Conservation (phyloP, 2,797 vertebrate genomes). For the Scomberomorus guttatus region DNA sequence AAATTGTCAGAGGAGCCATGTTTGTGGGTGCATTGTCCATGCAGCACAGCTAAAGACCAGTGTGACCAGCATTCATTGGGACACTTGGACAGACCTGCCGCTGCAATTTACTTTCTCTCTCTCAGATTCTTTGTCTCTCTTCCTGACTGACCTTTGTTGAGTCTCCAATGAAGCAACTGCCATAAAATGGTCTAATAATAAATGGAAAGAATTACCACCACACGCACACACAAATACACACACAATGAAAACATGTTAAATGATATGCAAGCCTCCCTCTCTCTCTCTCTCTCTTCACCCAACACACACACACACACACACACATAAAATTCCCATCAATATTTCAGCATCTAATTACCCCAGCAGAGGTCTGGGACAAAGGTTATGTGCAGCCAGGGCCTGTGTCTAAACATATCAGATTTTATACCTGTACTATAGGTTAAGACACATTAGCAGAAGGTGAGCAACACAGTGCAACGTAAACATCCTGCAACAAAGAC, state of each 20-base stretch:
- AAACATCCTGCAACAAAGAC: neutral
- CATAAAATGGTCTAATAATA: neutral
- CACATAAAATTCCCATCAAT: constrained; percentile 75
- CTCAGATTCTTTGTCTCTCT: neutral
- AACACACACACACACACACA: constrained; percentile 28
- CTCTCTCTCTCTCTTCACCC: too few species aligned
- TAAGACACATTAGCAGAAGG: constrained; percentile 13
- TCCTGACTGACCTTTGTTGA: neutral
- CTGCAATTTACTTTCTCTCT: too few species aligned
- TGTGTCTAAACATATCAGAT: constrained; percentile 20
- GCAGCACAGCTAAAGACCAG: too few species aligned
- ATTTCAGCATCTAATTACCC: constrained; percentile 84
- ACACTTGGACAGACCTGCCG: too few species aligned
- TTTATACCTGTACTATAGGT: neutral
- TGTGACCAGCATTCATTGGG: too few species aligned
- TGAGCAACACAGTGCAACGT: neutral
- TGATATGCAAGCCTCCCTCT: neutral
- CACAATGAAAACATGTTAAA: constrained; percentile 1
- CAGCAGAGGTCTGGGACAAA: constrained; percentile 74
- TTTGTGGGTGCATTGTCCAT: neutral
- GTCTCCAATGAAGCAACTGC: neutral
- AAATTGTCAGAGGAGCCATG: too few species aligned
- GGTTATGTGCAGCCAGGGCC: constrained; percentile 49
- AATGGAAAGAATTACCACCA: neutral
- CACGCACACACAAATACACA: constrained; percentile 2